phyloP scores from a whole-genome alignment of 2,113 vertebrate species.

The Saguinus imperator region DNA sequence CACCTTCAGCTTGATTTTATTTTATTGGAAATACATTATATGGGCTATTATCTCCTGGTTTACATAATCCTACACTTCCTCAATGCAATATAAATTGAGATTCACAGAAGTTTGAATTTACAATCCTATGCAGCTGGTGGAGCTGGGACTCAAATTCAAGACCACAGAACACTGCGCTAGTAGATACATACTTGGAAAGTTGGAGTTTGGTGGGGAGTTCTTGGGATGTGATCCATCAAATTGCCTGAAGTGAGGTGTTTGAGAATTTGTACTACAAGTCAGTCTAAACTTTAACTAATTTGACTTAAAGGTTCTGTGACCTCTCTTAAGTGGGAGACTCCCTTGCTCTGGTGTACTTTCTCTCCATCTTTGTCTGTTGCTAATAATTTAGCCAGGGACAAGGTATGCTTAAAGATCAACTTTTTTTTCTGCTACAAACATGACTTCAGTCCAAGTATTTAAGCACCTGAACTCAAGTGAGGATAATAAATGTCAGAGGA shows the following conservation, averaged over 20 bases:
- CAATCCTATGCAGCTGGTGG: conserved; percentile 81
- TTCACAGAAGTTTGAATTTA: conserved; percentile 82
- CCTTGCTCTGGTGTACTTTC: conserved; percentile 76
- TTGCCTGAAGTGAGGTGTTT: conserved; percentile 77
- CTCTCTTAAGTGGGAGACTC: conserved; percentile 82
- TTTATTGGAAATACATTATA: conserved; percentile 85
- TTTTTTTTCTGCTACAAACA: conserved; percentile 82
- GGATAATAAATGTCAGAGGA: conserved; percentile 95
- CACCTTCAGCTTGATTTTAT: conserved; percentile 83
- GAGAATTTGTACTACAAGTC: conserved; percentile 76
- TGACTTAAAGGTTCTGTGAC: conserved; percentile 83
- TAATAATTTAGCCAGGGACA: conserved; percentile 84
- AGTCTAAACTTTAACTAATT: conserved; percentile 83
- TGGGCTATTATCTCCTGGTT: conserved; percentile 85
- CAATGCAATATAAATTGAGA: conserved; percentile 81
- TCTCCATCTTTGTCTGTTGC: conserved; percentile 80
- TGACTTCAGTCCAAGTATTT: conserved; percentile 90
- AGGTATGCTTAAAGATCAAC: conserved; percentile 80
- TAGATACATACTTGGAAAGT: conserved; percentile 54
- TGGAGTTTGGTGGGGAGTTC: conserved; percentile 55
- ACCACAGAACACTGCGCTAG: conserved; percentile 73
- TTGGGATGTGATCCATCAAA: conserved; percentile 82
- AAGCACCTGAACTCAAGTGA: conserved; percentile 96
- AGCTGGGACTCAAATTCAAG: conserved; percentile 77
- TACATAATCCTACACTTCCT: conserved; percentile 85